Evolutionary conservation across 2,797 vertebrate species (phyloP), one percentile per base, ranked within the genome.

Genomic region (Orestias chungarensis): DNA sequence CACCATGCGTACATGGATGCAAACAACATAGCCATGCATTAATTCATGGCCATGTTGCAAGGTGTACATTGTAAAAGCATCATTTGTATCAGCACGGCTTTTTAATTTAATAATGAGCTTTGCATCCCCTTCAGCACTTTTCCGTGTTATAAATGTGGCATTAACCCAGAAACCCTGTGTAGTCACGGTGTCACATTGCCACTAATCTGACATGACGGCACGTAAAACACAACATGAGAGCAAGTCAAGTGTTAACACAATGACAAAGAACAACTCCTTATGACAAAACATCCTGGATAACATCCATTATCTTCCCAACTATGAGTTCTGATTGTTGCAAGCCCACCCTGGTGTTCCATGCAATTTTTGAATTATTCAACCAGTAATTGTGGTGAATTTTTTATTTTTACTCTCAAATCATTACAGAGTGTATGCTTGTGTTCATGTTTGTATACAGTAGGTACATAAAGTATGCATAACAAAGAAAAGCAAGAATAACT

Each of bases 281-380:
- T 17, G 42, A 67, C 54, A 67, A 57, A 74, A 66, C 64, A 40
- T 59, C 31, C 31, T 59, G 71, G 52, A 17, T 29, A 40, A 46
- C 31, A n/a, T 15, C n/a, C 43, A 31, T 18, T 2, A 52, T n/a
- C 20, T 31, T 54, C 27, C 23, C 50, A 47, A 33, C 31, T 46
- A 44, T 23, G 43, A 72, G 47, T 11, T 12, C 43, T 8, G 17
- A 33, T 12, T 43, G 20, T 47, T 44, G 18, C 9, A 20, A 25
- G 27, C 8, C 23, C 64, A 38, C 40, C 25, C 23, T 31, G 52
- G 54, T 25, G 35, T 4, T 7, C 46, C 42, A 27, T 35, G 2
- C 31, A 71, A 18, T 38, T 33, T 15, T 3, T 54, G 31, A 23
- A 38, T 46, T 33, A 66, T 42, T 73, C 23, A 59, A 27, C 29